phyloP scores from a whole-genome alignment of 1,140 invertebrate genomes.

The Scaptomyza hsui region DNA sequence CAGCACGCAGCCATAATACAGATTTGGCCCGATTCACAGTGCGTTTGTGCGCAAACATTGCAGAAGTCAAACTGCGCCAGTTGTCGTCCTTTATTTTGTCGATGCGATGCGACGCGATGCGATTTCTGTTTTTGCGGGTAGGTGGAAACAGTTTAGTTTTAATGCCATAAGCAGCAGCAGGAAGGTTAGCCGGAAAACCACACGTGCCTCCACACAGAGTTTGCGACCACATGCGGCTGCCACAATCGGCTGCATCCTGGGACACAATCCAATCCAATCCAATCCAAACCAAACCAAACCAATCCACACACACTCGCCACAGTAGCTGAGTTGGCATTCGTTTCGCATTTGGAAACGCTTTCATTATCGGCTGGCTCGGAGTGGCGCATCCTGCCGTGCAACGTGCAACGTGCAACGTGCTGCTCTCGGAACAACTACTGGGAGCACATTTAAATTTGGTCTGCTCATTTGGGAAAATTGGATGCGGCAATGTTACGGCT shows the following conservation, averaged over 20 bases:
- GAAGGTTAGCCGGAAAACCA: conserved; percentile 80
- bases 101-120: too few species aligned
- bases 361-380: conserved; percentile 59
- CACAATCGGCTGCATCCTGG: conserved; percentile 37
- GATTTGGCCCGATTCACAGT: conserved; percentile 34
- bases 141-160: conserved; percentile 81
- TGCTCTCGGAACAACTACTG: background rate
- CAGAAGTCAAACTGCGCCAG: conserved; percentile 70
- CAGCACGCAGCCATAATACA: conserved; percentile 59
- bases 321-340: conserved; percentile 77
- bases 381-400: conserved; percentile 59
- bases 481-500: conserved; percentile 66
- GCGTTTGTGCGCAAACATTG: conserved; percentile 9
- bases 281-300: background rate
- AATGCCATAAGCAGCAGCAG: conserved; percentile 69
- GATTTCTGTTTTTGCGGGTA: conserved; percentile 35
- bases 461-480: conserved; percentile 51
- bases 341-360: conserved; percentile 83
- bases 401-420: conserved; percentile 22
- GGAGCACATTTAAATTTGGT: conserved; percentile 55
- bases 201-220: conserved; percentile 69
- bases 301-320: conserved; percentile 51
- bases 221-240: conserved; percentile 67
- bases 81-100: conserved; percentile 50
- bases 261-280: conserved; percentile 14